Conservation (phyloP, 2,113 vertebrate species). For the Cyanocitta stelleri region DNA sequence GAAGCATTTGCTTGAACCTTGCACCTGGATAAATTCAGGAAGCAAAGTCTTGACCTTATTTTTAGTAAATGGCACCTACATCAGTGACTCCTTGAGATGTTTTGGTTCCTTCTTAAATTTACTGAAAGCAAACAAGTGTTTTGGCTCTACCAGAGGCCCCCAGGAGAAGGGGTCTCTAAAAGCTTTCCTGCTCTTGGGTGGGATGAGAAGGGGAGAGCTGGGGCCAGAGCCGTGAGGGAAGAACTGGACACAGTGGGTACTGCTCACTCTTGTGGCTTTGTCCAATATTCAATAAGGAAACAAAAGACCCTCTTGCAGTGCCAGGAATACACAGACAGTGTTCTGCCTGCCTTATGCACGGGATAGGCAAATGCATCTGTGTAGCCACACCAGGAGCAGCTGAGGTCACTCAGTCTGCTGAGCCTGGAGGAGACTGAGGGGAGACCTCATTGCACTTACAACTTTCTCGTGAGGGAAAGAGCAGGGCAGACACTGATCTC, state of each 20-base stretch:
- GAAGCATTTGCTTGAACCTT: background rate
- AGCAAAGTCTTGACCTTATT: background rate
- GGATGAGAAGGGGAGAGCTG: background rate
- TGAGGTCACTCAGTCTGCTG: background rate
- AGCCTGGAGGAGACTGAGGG: background rate
- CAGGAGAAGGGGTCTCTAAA: background rate
- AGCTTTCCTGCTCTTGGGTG: fast-evolving
- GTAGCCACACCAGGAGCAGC: background rate
- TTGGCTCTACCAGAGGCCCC: background rate
- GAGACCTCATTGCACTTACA: background rate
- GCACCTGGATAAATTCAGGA: background rate
- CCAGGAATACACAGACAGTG: fast-evolving
- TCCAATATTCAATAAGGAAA: fast-evolving
- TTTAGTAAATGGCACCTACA: fast-evolving
- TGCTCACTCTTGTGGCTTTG: too few relatives aligned
- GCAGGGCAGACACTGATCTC: background rate
- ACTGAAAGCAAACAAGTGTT: background rate
- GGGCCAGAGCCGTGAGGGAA: background rate
- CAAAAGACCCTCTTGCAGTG: fast-evolving
- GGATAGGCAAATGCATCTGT: fast-evolving
- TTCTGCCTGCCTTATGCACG: fast-evolving
- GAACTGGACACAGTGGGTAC: background rate
- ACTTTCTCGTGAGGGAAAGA: fast-evolving
- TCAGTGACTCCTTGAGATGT: background rate
- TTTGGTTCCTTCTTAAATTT: background rate